These are phyloP conservation scores for Mylabris phalerata DNA, from an alignment of 1,140 invertebrate species.

Conservation along the genomic window DNA sequence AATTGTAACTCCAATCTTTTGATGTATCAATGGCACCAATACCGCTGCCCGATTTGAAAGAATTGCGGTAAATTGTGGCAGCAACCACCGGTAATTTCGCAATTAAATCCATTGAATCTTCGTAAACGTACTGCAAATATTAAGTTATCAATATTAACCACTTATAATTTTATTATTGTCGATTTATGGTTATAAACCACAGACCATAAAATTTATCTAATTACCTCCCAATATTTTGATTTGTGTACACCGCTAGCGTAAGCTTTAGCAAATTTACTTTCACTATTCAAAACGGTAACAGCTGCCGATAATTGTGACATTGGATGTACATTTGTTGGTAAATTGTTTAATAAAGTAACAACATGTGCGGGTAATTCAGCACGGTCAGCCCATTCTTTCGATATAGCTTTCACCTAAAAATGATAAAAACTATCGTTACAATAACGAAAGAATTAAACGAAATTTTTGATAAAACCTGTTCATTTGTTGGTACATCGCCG, in stretches of 20 bases:
- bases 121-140: constrained; percentile 58
- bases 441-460: background rate
- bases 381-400: constrained; percentile 77
- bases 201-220: background rate
- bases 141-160: background rate
- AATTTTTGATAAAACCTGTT: constrained; percentile 47
- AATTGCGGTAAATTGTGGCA: constrained; percentile 81
- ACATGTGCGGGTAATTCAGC: constrained; percentile 80
- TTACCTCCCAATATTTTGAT: constrained; percentile 76
- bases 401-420: constrained; percentile 59
- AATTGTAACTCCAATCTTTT: constrained; percentile 85
- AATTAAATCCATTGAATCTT: constrained; percentile 85
- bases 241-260: constrained; percentile 76
- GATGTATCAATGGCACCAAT: constrained; percentile 72
- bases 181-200: too few relatives aligned
- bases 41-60: constrained; percentile 66
- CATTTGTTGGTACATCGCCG: constrained; percentile 73
- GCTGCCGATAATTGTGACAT: constrained; percentile 86
- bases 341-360: constrained; percentile 81
- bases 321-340: constrained; percentile 75
- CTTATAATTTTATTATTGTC: too few relatives aligned
- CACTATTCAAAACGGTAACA: constrained; percentile 74
- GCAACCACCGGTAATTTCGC: constrained; percentile 84
- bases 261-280: constrained; percentile 81
- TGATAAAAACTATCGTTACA: constrained; percentile 8